Evolutionary conservation across 2,888 invertebrate species (phyloP).

Genomic region (Bellardia bayeri): DNA sequence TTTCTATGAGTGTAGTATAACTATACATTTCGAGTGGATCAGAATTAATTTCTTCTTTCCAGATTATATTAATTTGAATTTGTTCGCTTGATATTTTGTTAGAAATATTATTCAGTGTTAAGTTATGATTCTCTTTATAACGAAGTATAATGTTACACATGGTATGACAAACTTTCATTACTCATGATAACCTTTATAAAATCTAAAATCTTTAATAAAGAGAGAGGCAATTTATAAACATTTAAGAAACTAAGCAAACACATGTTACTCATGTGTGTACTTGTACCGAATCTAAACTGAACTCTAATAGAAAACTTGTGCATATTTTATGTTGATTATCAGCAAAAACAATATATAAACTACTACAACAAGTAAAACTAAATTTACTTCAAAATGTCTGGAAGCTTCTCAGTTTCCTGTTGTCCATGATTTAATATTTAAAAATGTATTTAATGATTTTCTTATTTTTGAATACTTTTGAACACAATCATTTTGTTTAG

Average conservation of each 20-base stretch:
- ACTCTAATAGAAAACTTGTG: constrained; percentile 24
- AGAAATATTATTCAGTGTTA: too few species aligned
- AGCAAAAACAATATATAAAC: background rate
- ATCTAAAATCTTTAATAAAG: background rate
- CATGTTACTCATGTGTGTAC: constrained; percentile 54
- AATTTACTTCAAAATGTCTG: constrained; percentile 7
- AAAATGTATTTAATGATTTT: constrained; percentile 8
- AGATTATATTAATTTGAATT: too few species aligned
- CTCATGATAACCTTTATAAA: background rate
- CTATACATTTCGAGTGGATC: too few species aligned
- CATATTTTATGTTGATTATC: background rate
- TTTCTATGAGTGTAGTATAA: too few species aligned
- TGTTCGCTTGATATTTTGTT: too few species aligned
- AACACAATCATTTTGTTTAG: background rate
- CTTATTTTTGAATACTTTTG: background rate
- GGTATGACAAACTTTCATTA: background rate
- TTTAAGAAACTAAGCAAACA: constrained; percentile 44
- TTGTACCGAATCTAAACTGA: constrained; percentile 6
- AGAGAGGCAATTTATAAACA: constrained; percentile 37
- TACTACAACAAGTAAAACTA: constrained; percentile 17
- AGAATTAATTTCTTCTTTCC: too few species aligned
- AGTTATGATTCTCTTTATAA: too few species aligned
- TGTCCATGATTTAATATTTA: constrained; percentile 3
- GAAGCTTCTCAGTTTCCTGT: constrained; percentile 17
- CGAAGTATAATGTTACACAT: background rate